These are phyloP conservation scores for Dynastes grantii DNA, from an alignment of 2,888 invertebrate genomes.

Conservation along the genomic window DNA sequence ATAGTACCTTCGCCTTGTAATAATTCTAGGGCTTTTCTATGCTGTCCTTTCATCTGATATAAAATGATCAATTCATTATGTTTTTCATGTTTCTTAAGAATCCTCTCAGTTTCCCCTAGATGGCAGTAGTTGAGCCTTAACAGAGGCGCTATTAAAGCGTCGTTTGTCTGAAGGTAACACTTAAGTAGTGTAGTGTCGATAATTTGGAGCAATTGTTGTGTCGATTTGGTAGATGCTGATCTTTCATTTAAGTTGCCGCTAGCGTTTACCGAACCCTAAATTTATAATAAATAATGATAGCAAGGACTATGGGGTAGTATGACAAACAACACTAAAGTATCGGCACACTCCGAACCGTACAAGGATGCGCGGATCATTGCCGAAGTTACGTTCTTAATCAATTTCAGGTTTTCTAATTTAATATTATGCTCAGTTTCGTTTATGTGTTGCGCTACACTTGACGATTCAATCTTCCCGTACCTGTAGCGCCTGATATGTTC, in stretches of 20 bases:
- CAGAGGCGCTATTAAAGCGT: conserved; percentile 93
- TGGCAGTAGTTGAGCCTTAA: conserved; percentile 94
- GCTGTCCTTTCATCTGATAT: conserved; percentile 95
- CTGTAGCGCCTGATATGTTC: no score
- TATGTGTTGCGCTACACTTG: no score
- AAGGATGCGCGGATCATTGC: no score
- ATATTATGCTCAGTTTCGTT: no score
- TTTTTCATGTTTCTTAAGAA: conserved; percentile 89
- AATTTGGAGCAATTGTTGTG: conserved; percentile 80
- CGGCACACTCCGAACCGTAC: no score
- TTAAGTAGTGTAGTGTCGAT: conserved; percentile 98
- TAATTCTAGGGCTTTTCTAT: conserved; percentile 91
- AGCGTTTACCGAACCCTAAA: conserved; percentile 63
- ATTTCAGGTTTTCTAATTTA: no score
- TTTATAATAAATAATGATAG: no score
- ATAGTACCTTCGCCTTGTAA: conserved; percentile 87
- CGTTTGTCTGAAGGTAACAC: conserved; percentile 98
- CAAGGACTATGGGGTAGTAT: no score
- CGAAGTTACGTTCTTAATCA: no score
- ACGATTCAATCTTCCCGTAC: no score
- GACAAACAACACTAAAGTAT: no score
- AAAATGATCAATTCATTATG: conserved; percentile 95
- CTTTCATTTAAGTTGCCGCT: conserved; percentile 69
- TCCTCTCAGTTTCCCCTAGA: conserved; percentile 93
- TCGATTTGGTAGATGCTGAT: conserved; percentile 71